Base-by-base conservation (phyloP, 2,113 vertebrate genomes). In the Mesocricetus auratus region DNA sequence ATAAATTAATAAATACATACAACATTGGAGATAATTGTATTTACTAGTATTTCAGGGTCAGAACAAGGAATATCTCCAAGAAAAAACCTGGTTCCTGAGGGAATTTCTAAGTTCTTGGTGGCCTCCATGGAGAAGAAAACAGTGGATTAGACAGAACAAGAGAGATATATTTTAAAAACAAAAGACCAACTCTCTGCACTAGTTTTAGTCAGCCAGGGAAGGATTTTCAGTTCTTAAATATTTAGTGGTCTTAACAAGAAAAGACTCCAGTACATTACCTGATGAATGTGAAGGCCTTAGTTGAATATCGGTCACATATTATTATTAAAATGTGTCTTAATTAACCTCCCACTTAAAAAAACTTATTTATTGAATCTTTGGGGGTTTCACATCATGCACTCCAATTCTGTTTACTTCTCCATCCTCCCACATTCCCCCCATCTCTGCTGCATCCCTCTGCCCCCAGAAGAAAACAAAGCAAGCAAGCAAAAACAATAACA, bases 1-100 rank as follows among this genome's bases (percentile, higher is more conserved):
- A 77, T 88, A 94, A 95, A 95, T 93, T 96, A 96, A 94, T 95
- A 96, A 96, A 87, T 50, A 33, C 45, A 88, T 0, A 77, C 13
- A 71, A 56, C 36, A 58, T 93, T 92, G 69, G 94, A 82, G 69
- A 31, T 94, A 92, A 93, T 86, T 95, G 26, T 89, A 81, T 94
- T 93, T 93, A 82, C 50, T 92, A 92, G 17, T 13, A 86, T 93
- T 95, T 94, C 58, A 93, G 26, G 64, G 39, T 60, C 79, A 94
- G 74, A 92, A 93, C 74, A 89, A n/a, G 92, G 75, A 74, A 64
- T 83, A 56, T 95, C 36, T 95, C 50, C 75, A 5, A 92, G n/a
- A 96, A n/a, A 88, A 95, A 73, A 3, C 1, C 78, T 53, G 24
- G 75, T 78, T 95, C 31, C 53, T 15, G 12, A 94, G n/a, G 58